Evolutionary conservation across 2,888 invertebrate species (phyloP), one percentile per base, ranked within the genome.

Genomic region (Agriotes lineatus): DNA sequence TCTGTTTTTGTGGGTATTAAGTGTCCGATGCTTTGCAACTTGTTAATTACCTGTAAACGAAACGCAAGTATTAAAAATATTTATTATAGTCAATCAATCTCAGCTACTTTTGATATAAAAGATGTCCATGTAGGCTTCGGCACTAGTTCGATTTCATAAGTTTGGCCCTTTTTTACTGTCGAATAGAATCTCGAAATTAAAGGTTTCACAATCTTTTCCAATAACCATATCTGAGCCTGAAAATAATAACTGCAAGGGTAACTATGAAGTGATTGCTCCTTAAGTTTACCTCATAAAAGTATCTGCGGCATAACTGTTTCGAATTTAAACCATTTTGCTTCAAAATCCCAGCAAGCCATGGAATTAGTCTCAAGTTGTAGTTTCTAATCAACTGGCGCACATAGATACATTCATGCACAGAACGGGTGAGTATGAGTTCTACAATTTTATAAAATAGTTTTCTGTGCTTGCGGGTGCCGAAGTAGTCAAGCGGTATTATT

Each of bases 161-260:
- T 56, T 50, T 62, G 50, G 1, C 72, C 70, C 12, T 14, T 60
- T 33, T 44, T 61, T 4, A 72, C 44, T 0, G 61, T 20, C 12
- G 20, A 37, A 61, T 67, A 72, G 45, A 52, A 57, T 1, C 58
- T 48, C 6, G 20, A 37, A n/a, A 72, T 60, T 37, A 72, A 18
- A 18, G 72, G 72, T 45, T 72, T 72, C 0, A 72, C 70, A 18
- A 72, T 70, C 45, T 62, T 65, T n/a, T 72, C 69, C 6, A 72
- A 61, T 19, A 72, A 14, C 72, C 72, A 70, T 20, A 61, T 7
- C 20, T 67, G 67, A 0, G 42, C 67, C 72, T 72, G 62, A 42
- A 42, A 14, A 6, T 16, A 42, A 39, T 39, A n/a, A n/a, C 1
- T n/a, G 12, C 14, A n/a, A 39, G 14, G 1, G 7, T 10, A 54